Base-by-base conservation (phyloP, 1,140 invertebrate species). In the Drosophila oshimai region DNA sequence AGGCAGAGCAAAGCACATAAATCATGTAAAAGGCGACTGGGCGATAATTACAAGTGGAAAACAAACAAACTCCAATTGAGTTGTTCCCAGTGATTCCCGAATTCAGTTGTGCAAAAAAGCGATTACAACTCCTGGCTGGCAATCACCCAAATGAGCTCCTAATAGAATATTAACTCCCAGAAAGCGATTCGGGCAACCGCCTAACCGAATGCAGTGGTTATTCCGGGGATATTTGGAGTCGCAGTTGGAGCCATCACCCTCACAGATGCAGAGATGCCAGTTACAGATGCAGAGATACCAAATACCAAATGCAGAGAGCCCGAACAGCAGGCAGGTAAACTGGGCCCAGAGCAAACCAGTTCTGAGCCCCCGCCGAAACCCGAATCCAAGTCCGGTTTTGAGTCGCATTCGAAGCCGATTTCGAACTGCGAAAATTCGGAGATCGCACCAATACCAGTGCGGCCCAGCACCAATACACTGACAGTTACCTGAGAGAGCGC, bases 81-180 rank as follows among this genome's bases (percentile, higher is more conserved):
- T 69, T 50, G 55, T 39, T 42, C 24, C 50, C 71, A 70, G 33
- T 61, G 45, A 37, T n/a, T 37, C 9, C 13, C 28, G 13, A 60
- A 51, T 61, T 60, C 39, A 58, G 80, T 58, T 55, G 45, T 36
- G 44, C 42, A 28, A 42, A 42, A 34, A 62, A 44, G 61, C 58
- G 60, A 79, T 41, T 65, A 65, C 37, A 51, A 73, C 76, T 89
- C 74, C 80, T 90, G 78, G 69, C 81, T 90, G 72, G 77, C 72
- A 87, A 89, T 90, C 84, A 79, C 77, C 64, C 89, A 90, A 90
- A 90, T 90, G 80, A 90, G 78, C 70, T 86, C 74, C 81, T 90
- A 90, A 90, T 90, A 89, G 89, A 90, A 87, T 89, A 90, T 90
- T 90, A 90, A 89, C 89, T 79, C 69, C 65, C 67, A 67, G 74